Base-by-base conservation (phyloP, 2,888 invertebrate species). In the Calameuta pallipes region DNA sequence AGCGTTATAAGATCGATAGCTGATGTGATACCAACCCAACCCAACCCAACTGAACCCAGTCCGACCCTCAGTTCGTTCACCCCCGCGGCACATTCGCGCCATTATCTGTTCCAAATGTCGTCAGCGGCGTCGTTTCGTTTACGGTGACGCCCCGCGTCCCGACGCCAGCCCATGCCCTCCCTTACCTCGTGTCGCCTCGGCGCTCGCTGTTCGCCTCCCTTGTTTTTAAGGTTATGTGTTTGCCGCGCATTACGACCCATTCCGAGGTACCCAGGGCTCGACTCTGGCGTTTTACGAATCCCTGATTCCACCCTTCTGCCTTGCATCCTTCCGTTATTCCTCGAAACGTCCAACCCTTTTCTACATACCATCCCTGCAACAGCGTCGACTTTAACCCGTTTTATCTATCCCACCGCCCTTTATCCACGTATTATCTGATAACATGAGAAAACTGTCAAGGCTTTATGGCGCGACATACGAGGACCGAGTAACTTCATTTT, bases 21-120 rank as follows among this genome's bases (percentile, higher is more conserved):
- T 91, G 91, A 91, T 91, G 91, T 88, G 91, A 91, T 91, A 91
- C 89, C 91, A 86, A 89, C 88, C 88, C 89, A 87, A 85, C 85
- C 85, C 86, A 83, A 87, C 84, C 84, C 84, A 82, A 87, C 88
- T 80, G 87, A 89, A 88, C 89, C 86, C 86, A 86, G 83, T 80
- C 80, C 90, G 86, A 89, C 89, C 85, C 89, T 91, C 89, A 89
- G 91, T 91, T 91, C 91, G 90, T 91, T 91, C 91, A 91, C 90
- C 91, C 91, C 89, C 91, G 89, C 90, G 88, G 88, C 81, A 90
- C 91, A 90, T 91, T 91, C 91, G 88, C 90, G 88, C 91, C 91
- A 90, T 91, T 91, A 91, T 91, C 91, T 90, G 89, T 90, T 90
- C 90, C 90, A 89, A 91, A 91, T 91, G 91, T 91, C 91, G 90